Evolutionary conservation across 2,797 vertebrate species (phyloP).

Genomic region (Tachyglossus aculeatus): DNA sequence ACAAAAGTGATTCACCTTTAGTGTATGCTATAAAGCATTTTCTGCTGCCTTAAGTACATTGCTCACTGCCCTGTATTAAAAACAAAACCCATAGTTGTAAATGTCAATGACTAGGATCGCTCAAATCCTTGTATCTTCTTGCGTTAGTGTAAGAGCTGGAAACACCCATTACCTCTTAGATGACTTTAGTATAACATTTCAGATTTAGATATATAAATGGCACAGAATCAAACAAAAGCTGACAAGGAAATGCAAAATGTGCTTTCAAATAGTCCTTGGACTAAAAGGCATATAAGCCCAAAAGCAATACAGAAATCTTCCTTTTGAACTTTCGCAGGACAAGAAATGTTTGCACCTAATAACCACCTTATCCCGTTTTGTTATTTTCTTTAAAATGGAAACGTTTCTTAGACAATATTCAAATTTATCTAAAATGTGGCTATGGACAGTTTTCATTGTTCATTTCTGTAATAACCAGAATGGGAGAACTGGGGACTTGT

Average conservation of each 20-base stretch:
- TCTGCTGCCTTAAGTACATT: constrained; percentile 78
- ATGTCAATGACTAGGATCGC: constrained; percentile 79
- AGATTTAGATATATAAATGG: constrained; percentile 73
- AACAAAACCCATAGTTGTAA: constrained; percentile 78
- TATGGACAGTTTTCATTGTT: too few species aligned
- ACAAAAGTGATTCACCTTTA: constrained; percentile 80
- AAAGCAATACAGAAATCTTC: constrained; percentile 37
- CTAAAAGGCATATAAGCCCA: constrained; percentile 56
- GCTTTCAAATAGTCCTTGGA: constrained; percentile 58
- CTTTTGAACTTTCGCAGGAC: constrained; percentile 30
- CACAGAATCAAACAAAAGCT: constrained; percentile 72
- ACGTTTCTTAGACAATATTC: too few species aligned
- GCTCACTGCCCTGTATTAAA: constrained; percentile 79
- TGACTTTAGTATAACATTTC: constrained; percentile 75
- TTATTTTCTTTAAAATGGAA: too few species aligned
- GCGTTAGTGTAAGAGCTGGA: constrained; percentile 64
- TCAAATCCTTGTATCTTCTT: constrained; percentile 69
- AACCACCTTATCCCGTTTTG: too few species aligned
- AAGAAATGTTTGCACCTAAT: background rate
- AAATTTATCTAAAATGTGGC: too few species aligned
- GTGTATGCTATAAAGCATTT: constrained; percentile 74
- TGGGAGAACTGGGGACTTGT: too few species aligned
- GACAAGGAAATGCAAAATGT: constrained; percentile 64
- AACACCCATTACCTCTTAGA: constrained; percentile 71
- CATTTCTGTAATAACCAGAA: too few species aligned